Evolutionary conservation across 2,113 vertebrate genomes (phyloP).

Genomic region (Saccopteryx leptura): DNA sequence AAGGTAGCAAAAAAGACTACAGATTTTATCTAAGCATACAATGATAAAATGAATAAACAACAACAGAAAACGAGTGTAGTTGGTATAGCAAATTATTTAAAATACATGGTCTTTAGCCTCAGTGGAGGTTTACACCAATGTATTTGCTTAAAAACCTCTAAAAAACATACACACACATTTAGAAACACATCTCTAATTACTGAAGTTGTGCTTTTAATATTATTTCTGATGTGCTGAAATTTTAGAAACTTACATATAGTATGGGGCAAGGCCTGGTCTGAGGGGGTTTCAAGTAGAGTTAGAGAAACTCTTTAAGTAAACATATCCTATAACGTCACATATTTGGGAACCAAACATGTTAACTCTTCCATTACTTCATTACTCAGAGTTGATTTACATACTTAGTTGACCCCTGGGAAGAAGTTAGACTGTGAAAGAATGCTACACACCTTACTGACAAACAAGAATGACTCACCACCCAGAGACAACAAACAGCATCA

Average conservation of each 20-base stretch:
- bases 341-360: conserved; percentile 4
- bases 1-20: conserved; percentile 18
- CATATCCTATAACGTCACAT: background rate
- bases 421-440: conserved; percentile 13
- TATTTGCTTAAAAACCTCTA: conserved; percentile 37
- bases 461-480: background rate
- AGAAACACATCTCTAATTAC: conserved; percentile 21
- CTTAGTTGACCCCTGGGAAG: background rate
- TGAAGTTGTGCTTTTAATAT: background rate
- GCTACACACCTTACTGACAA: background rate
- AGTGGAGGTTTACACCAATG: background rate
- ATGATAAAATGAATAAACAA: conserved; percentile 54
- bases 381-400: background rate
- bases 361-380: conserved; percentile 32
- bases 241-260: background rate
- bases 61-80: background rate
- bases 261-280: background rate
- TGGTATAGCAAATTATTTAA: conserved; percentile 43
- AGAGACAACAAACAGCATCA: background rate
- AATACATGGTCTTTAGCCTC: background rate
- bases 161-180: background rate
- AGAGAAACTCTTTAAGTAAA: conserved; percentile 20
- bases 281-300: background rate
- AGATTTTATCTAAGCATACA: conserved; percentile 56
- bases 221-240: conserved; percentile 46